These are phyloP conservation scores for Epizoanthus ramosus DNA, from an alignment of 92 coral and sea anemone genomes.

Conservation along the genomic window DNA sequence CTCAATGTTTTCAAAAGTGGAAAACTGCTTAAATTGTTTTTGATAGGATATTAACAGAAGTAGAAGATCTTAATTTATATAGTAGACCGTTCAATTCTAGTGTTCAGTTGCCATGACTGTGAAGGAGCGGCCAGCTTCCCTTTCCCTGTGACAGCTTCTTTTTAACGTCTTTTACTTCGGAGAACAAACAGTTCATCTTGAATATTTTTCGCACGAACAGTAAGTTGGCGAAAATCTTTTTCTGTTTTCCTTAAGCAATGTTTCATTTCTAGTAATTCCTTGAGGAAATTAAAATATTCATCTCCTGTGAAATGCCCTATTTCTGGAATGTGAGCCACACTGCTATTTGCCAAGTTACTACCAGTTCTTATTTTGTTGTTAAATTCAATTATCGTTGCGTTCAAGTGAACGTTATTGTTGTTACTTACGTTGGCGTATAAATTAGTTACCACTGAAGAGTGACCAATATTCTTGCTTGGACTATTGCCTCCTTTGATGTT, in stretches of 20 bases:
- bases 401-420: background rate
- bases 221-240: conserved; percentile 15
- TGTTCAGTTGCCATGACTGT: too few species aligned
- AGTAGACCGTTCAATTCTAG: too few species aligned
- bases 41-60: too few species aligned
- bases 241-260: background rate
- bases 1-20: too few species aligned
- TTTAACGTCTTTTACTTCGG: background rate
- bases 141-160: too few species aligned
- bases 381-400: too few species aligned
- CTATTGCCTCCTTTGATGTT: too few species aligned
- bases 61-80: too few species aligned
- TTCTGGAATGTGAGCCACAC: background rate
- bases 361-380: background rate
- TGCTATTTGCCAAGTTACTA: background rate
- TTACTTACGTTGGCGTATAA: background rate
- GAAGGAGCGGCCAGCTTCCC: too few species aligned
- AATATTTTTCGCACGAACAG: background rate
- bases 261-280: conserved; percentile 8
- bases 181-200: background rate
- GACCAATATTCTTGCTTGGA: too few species aligned
- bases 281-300: background rate
- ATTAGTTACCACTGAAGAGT: too few species aligned
- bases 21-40: too few species aligned
- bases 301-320: background rate